These are phyloP conservation scores for Meteorus cinctellus DNA, from an alignment of 2,888 invertebrate species.

Conservation along the genomic window DNA sequence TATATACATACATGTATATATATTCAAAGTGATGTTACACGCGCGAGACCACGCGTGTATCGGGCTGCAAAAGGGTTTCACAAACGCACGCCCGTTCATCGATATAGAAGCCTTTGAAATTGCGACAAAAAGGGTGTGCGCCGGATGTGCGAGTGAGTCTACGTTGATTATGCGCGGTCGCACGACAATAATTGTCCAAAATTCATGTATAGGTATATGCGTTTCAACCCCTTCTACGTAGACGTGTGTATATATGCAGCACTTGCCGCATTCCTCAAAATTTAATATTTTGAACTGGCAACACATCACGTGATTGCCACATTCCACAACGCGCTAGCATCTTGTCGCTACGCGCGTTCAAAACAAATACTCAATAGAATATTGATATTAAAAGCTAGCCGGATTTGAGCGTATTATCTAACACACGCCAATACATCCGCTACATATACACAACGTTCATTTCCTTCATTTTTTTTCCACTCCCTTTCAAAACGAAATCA, in stretches of 20 bases:
- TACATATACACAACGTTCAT: background rate
- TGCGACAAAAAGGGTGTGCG: conserved; percentile 27
- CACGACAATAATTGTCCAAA: conserved; percentile 36
- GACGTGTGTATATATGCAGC: background rate
- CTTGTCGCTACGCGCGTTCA: too few relatives aligned
- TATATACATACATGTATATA: background rate
- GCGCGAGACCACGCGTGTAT: background rate
- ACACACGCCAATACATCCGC: too few relatives aligned
- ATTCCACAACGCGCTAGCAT: too few relatives aligned
- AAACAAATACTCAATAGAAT: too few relatives aligned
- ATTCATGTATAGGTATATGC: conserved; percentile 13
- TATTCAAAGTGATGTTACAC: background rate
- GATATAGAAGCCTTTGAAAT: conserved; percentile 39
- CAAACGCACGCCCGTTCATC: conserved; percentile 1
- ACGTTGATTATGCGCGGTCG: conserved; percentile 3
- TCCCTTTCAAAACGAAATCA: background rate
- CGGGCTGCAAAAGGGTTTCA: conserved; percentile 34
- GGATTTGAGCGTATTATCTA: too few relatives aligned
- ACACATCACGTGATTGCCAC: too few relatives aligned
- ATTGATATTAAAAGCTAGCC: too few relatives aligned
- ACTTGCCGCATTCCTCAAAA: too few relatives aligned
- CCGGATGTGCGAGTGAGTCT: conserved; percentile 23
- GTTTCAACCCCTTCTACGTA: background rate
- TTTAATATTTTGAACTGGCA: too few relatives aligned
- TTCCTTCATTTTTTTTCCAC: background rate